Evolutionary conservation across 2,113 vertebrate species (phyloP).

Genomic region (Sprattus sprattus): DNA sequence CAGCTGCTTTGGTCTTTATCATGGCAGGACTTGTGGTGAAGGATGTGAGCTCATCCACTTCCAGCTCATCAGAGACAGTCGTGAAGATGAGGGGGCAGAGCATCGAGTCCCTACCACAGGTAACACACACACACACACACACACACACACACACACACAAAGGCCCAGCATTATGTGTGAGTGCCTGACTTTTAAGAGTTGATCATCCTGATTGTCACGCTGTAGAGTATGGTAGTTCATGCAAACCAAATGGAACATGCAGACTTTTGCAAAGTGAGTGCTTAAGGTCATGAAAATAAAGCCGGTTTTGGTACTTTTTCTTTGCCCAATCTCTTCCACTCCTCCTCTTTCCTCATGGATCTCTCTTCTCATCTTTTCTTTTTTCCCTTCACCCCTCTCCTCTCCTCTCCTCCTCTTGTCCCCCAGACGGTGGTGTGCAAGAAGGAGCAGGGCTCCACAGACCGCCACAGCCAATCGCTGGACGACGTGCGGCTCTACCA

Average conservation of each 20-base stretch:
- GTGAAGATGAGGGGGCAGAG: constrained; percentile 96
- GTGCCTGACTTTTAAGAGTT: neutral
- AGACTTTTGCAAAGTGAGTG: neutral
- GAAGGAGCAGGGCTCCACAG: constrained; percentile 88
- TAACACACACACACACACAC: constrained; percentile 53
- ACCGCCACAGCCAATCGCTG: constrained; percentile 95
- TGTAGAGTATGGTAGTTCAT: neutral
- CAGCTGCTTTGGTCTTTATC: neutral
- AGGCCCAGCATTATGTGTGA: neutral
- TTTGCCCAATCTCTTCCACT: neutral
- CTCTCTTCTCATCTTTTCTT: constrained; percentile 2
- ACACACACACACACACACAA: neutral
- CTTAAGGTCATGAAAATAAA: no score
- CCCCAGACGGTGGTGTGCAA: constrained; percentile 74
- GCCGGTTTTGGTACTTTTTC: neutral
- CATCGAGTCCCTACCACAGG: constrained; percentile 95
- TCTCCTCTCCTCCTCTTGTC: neutral
- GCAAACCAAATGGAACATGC: neutral
- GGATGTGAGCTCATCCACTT: constrained; percentile 93
- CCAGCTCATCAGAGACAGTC: constrained; percentile 95
- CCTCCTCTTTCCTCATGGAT: neutral
- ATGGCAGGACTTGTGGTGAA: constrained; percentile 90
- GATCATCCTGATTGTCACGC: neutral
- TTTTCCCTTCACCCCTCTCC: neutral
- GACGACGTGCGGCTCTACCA: constrained; percentile 95